Base-by-base conservation (phyloP, 2,797 vertebrate genomes). In the Darevskia mixta region DNA sequence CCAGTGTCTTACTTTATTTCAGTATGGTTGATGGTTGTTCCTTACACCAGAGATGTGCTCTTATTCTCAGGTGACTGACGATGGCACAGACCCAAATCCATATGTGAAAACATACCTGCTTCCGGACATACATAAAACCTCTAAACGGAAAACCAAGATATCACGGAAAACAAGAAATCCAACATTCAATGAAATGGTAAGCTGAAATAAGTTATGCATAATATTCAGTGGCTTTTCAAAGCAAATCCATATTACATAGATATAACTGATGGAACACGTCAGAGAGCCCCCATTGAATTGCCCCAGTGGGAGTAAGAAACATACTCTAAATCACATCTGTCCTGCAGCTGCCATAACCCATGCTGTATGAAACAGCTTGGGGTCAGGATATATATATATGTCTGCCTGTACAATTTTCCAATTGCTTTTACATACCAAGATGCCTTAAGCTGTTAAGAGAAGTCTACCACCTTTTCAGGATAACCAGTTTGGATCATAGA, bases 161-260 rank as follows among this genome's bases (percentile, higher is more conserved):
- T 98, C 98, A 17, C 97, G 98, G 91, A 99, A 98, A 96, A 99
- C 99, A 69, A 98, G 98, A 94, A 99, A 99, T 91, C 99, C 99
- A 43, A 99, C 99, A 8, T 99, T 99, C 95, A 99, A 99, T 94
- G 99, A 99, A 97, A 99, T 99, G 99, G 99, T 98, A 96, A 97
- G 97, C 91, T 91, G 72, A 87, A 92, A 69, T 61, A 80, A 58
- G 35, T 15, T 29, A n/a, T 71, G 45, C 6, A n/a, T 64, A 38
- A 38, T 64, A 27, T 49, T 55, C 3, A 9, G 11, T 67, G 18
- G 35, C 45, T 35, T 83, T 69, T 76, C 41, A 82, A 66, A 87
- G 5, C 15, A 35, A 49, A 82, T 75, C 25, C 1, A 2, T 77
- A 23, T 38, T 78, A 10, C 76, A n/a, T 35, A 83, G 64, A 11